These are phyloP conservation scores for Lacerta viridis DNA, from an alignment of 2,797 vertebrate species.

Conservation along the genomic window DNA sequence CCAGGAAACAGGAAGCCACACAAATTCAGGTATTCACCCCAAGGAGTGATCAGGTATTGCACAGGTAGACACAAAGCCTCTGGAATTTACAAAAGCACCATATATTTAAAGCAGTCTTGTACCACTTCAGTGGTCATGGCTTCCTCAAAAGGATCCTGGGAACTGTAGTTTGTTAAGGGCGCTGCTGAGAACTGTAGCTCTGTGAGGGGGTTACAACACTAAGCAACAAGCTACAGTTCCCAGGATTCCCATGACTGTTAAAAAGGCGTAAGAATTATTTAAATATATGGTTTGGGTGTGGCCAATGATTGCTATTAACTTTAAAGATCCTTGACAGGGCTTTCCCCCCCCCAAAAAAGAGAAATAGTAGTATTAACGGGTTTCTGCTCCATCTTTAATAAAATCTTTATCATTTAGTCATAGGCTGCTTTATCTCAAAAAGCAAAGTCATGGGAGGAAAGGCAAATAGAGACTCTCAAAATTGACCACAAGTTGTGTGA, in stretches of 20 bases:
- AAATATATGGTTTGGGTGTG: too few relatives aligned
- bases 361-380: neutral
- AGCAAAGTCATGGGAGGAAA: neutral
- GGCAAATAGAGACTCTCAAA: neutral
- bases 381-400: neutral
- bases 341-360: neutral
- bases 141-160: too few relatives aligned
- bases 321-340: neutral
- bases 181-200: too few relatives aligned
- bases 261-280: too few relatives aligned
- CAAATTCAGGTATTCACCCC: neutral
- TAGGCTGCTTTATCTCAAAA: slow-evolving; percentile 11
- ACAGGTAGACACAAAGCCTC: neutral
- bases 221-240: too few relatives aligned
- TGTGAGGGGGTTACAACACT: too few relatives aligned
- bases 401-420: neutral
- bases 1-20: neutral
- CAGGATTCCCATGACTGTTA: too few relatives aligned
- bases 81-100: neutral
- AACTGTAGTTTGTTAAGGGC: too few relatives aligned
- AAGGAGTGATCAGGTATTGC: neutral
- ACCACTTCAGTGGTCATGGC: too few relatives aligned
- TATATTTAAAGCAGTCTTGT: too few relatives aligned
- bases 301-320: neutral
- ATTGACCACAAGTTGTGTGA: neutral